Evolutionary conservation across 2,888 invertebrate species (phyloP).

Genomic region (Kuschelorhynchus macadamiae): DNA sequence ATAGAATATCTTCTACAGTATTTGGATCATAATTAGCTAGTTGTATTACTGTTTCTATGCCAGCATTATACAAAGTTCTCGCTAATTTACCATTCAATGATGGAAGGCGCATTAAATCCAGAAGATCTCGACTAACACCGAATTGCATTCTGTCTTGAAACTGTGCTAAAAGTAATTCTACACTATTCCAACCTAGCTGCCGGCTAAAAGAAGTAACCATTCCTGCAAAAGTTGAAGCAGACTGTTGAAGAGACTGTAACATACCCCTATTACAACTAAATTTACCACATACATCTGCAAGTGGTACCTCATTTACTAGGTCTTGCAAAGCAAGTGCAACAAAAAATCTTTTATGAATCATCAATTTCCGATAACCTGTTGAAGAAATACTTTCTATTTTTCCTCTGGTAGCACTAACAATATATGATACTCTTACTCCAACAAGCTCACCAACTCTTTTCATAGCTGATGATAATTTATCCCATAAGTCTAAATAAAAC

Average conservation of each 20-base stretch:
- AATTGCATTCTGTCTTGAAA: conserved; percentile 96
- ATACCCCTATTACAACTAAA: conserved; percentile 91
- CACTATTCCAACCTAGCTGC: conserved; percentile 91
- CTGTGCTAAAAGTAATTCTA: conserved; percentile 90
- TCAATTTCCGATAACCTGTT: conserved; percentile 70
- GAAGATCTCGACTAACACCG: conserved; percentile 91
- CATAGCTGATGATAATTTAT: conserved; percentile 82
- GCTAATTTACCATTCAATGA: conserved; percentile 88
- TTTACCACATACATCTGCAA: conserved; percentile 85
- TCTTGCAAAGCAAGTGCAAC: conserved; percentile 93
- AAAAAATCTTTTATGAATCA: conserved; percentile 85
- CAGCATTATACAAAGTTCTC: conserved; percentile 84
- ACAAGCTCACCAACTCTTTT: conserved; percentile 90
- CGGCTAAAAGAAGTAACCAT: conserved; percentile 98
- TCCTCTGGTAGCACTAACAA: conserved; percentile 83
- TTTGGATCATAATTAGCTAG: conserved; percentile 82
- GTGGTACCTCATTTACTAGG: conserved; percentile 90
- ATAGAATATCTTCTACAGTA: conserved; percentile 82
- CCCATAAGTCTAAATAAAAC: conserved; percentile 85
- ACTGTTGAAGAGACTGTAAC: conserved; percentile 94
- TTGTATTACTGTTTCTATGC: conserved; percentile 82
- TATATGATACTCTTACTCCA: conserved; percentile 86
- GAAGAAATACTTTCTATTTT: conserved; percentile 71
- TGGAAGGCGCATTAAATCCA: conserved; percentile 90
- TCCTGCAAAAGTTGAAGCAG: conserved; percentile 95